Conservation (phyloP, 2,888 invertebrate genomes). For the Hypena proboscidalis region DNA sequence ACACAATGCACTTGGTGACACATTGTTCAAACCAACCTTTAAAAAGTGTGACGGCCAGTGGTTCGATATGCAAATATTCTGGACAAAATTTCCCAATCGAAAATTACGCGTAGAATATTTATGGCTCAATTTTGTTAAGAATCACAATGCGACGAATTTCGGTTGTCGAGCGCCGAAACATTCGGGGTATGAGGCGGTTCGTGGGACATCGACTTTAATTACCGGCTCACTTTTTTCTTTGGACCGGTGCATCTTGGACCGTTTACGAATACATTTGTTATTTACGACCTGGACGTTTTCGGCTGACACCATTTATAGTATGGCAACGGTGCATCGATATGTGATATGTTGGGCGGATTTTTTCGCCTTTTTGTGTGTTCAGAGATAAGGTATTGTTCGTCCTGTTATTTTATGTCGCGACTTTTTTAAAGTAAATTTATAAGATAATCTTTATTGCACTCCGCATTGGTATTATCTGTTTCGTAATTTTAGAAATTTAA, state of each 20-base stretch:
- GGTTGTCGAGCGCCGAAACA: constrained; percentile 55
- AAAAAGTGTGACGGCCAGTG: constrained; percentile 50
- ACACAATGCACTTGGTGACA: constrained; percentile 27
- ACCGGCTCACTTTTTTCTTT: constrained; percentile 63
- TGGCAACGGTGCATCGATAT: constrained; percentile 55
- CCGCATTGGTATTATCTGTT: no score
- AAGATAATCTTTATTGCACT: no score
- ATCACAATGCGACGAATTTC: constrained; percentile 68
- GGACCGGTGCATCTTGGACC: constrained; percentile 56
- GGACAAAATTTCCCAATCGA: constrained; percentile 65
- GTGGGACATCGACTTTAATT: constrained; percentile 72
- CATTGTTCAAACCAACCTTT: constrained; percentile 28
- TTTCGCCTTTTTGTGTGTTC: constrained; percentile 17
- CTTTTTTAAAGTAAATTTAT: not conserved
- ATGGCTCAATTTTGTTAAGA: constrained; percentile 74
- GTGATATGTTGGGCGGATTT: constrained; percentile 42
- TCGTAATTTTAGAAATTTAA: no score
- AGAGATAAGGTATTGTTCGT: constrained; percentile 7
- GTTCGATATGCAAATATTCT: constrained; percentile 63
- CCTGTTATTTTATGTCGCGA: not conserved
- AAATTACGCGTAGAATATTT: constrained; percentile 79
- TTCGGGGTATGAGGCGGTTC: constrained; percentile 62
- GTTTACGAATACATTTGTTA: constrained; percentile 74
- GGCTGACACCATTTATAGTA: constrained; percentile 68
- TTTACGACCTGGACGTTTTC: constrained; percentile 75